Evolutionary conservation across 2,888 invertebrate species (phyloP).

Genomic region (Cyaniris semiargus): DNA sequence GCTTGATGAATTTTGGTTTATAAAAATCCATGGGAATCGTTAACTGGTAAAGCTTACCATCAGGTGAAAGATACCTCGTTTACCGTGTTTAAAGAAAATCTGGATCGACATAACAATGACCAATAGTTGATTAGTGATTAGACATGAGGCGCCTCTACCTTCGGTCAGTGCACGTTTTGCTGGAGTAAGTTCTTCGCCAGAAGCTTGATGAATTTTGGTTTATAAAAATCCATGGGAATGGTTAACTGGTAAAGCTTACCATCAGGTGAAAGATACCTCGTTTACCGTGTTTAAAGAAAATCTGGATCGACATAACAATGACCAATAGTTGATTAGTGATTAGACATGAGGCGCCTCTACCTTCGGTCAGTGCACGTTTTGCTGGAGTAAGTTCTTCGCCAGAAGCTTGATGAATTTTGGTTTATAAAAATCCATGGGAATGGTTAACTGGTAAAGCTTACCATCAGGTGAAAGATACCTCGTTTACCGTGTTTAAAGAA

Average conservation of each 20-base stretch:
- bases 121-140: conserved; percentile 16
- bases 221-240: too few relatives aligned
- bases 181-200: not conserved
- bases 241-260: not conserved
- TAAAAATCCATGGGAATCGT: too few relatives aligned
- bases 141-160: not conserved
- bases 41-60: not conserved
- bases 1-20: too few relatives aligned
- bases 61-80: not conserved
- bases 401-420: too few relatives aligned
- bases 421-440: too few relatives aligned
- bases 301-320: conserved; percentile 7
- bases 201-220: too few relatives aligned
- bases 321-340: conserved; percentile 16
- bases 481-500: not conserved
- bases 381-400: not conserved
- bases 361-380: conserved; percentile 9
- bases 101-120: conserved; percentile 9
- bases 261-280: not conserved
- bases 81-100: not conserved
- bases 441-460: not conserved
- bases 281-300: not conserved
- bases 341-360: not conserved
- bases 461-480: not conserved
- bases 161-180: conserved; percentile 6